Base-by-base conservation (phyloP, 2,888 invertebrate species). In the Catocala nupta region DNA sequence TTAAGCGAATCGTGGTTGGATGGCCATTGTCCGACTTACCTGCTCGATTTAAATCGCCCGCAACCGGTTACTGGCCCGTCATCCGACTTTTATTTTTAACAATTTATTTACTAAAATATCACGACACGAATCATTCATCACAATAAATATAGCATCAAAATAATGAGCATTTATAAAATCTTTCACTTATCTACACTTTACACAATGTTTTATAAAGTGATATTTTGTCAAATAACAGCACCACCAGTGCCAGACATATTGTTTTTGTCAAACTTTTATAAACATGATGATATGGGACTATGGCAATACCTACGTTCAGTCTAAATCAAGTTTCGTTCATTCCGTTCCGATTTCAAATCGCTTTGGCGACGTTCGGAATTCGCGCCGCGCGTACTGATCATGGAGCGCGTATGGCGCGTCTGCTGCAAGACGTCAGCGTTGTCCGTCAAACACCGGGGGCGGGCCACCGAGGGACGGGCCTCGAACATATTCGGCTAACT, bases 21-120 rank as follows among this genome's bases (percentile, higher is more conserved):
- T 88, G 87, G 84, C 89, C 89, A 91, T 91, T 91, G 91, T 91
- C 89, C 88, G 82, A 89, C 90, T 90, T 91, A 91, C 91, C 91
- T 90, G 88, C 83, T 80, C 86, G 90, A 89, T 90, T 89, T 86
- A 83, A 89, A 89, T 90, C 89, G 81, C 78, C 80, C 72, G 77
- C 77, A 83, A 90, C 90, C 90, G 90, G 90, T 90, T 89, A 81
- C 81, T 68, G 77, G 81, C 84, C 84, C 83, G 87, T 85, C 87
- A 88, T 80, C 74, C 75, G 76, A 82, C 84, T 89, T 91, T 90
- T 90, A 86, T 89, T 87, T 85, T 84, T 77, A 87, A 86, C 87
- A 86, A 87, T 87, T 84, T 87, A 87, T 87, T 82, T 86, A 86
- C 83, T 85, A 85, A 87, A 86, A 86, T 82, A 86, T 85, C 88